Percentiles rank a stretch among this genome's conserved stretches.
phyloP scores from a whole-genome alignment of 2,113 vertebrate species.

The Calonectris borealis region DNA sequence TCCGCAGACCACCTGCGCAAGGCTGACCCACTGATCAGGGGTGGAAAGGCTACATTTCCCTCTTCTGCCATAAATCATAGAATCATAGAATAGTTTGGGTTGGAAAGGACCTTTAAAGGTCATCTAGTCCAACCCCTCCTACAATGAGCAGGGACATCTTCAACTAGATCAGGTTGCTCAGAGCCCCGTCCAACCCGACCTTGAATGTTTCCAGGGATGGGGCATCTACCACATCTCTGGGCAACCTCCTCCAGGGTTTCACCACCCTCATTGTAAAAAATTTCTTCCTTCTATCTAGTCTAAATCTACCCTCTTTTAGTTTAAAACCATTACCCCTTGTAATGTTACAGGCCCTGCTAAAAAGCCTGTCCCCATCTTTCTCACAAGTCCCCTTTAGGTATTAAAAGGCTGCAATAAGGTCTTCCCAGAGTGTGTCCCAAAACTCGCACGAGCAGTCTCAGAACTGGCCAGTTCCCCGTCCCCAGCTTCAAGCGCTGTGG shows the following conservation, averaged over 20 bases:
- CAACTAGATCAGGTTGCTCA: not conserved
- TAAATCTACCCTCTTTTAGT: not conserved
- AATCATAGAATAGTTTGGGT: not conserved
- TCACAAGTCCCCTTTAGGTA: not conserved
- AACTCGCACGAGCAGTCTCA: not conserved
- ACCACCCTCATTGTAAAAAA: not conserved
- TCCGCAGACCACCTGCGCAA: not conserved
- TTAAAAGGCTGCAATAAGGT: not conserved
- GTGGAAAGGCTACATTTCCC: not conserved
- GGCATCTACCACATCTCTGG: not conserved
- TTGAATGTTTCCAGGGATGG: not conserved
- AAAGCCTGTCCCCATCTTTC: not conserved
- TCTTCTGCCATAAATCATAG: not conserved
- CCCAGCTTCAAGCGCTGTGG: rapidly evolving
- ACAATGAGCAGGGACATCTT: not conserved
- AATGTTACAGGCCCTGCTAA: no score
- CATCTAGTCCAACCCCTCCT: not conserved
- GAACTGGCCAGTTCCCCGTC: not conserved
- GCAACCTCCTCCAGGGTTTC: not conserved
- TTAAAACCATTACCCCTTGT: not conserved
- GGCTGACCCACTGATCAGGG: not conserved
- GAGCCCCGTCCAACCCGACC: not conserved
- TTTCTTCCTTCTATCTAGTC: not conserved
- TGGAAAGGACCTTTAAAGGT: not conserved
- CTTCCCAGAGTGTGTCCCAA: not conserved